A percentile compares a stretch with the other conserved stretches of the same genome.
Evolutionary conservation across 2,797 vertebrate genomes (phyloP).

Genomic region (Falco rusticolus): DNA sequence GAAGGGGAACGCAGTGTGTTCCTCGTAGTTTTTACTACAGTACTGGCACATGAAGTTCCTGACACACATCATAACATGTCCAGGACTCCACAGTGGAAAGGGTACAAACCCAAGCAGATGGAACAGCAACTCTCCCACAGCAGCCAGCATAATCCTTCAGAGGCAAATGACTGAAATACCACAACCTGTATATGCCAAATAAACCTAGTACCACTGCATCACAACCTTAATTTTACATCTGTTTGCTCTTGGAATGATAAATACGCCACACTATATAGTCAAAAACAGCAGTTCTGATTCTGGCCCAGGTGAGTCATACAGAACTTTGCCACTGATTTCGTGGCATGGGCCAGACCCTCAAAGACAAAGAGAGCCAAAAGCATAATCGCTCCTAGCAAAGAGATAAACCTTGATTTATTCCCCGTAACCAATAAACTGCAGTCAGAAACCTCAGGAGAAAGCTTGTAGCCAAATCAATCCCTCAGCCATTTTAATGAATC

Average conservation of each 20-base stretch:
- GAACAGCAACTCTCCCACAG: background rate
- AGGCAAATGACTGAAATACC: background rate
- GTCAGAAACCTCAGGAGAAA: conserved; percentile 13
- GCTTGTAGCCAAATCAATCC: background rate
- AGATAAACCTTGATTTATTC: background rate
- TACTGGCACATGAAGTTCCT: background rate
- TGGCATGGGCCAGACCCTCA: background rate
- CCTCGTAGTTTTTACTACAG: background rate
- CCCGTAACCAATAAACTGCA: background rate
- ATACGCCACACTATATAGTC: background rate
- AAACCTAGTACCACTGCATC: background rate
- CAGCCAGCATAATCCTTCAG: background rate
- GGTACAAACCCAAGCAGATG: background rate
- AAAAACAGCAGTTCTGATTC: background rate
- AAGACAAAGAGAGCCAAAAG: background rate
- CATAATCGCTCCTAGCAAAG: background rate
- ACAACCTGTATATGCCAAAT: background rate
- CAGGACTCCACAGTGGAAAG: background rate
- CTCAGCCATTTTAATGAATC: conserved; percentile 26
- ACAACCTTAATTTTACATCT: background rate
- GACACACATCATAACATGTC: background rate
- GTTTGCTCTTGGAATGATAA: background rate
- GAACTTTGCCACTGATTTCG: background rate
- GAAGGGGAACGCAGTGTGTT: background rate
- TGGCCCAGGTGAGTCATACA: background rate